Percentiles rank a stretch among this genome's conserved stretches.
Evolutionary conservation across 2,888 invertebrate species (phyloP).

Genomic region (Phytoseiulus persimilis): DNA sequence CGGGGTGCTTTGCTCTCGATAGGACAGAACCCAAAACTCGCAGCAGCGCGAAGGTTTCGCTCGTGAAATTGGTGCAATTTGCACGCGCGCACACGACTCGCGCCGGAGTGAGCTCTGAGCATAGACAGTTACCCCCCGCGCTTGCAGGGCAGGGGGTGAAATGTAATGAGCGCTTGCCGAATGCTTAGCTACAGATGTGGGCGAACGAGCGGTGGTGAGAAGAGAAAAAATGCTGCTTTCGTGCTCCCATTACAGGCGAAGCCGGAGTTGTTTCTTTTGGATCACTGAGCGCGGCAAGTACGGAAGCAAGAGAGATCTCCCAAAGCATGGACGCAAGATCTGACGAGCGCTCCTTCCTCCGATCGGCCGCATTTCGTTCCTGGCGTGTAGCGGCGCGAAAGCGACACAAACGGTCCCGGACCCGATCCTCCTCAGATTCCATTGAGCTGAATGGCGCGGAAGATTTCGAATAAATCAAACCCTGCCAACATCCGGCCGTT

Average conservation of each 20-base stretch:
- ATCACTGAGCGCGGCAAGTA: not conserved
- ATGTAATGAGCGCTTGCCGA: not conserved
- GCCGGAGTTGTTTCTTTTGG: not conserved
- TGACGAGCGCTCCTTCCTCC: not conserved
- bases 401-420: not conserved
- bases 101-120: not conserved
- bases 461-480: too few species aligned
- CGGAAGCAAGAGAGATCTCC: not conserved
- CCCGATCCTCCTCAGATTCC: too few species aligned
- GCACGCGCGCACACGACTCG: not conserved
- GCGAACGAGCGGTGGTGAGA: not conserved
- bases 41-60: not conserved
- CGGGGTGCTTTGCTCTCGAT: not conserved
- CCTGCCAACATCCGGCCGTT: too few species aligned
- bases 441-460: too few species aligned
- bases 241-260: not conserved
- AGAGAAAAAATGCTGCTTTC: not conserved
- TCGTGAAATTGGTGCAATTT: not conserved
- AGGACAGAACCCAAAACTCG: not conserved
- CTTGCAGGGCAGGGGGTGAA: not conserved
- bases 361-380: not conserved
- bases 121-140: not conserved
- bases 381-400: not conserved
- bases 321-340: not conserved
- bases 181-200: not conserved